Evolutionary conservation across 1,140 invertebrate species (phyloP).

Genomic region (Lordiphosa clarofinis): DNA sequence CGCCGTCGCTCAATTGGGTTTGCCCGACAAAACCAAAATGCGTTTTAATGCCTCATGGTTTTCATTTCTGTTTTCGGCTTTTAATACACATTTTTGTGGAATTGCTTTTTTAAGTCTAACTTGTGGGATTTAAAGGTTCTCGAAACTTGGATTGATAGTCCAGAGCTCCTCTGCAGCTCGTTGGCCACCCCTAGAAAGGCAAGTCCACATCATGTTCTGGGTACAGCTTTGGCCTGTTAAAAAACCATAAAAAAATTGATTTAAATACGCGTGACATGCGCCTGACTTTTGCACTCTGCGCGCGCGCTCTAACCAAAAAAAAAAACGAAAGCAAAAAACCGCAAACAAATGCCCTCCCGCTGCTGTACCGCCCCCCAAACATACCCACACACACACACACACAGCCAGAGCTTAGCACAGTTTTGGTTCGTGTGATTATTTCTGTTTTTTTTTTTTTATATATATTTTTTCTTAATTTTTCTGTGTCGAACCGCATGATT

Average conservation of each 20-base stretch:
- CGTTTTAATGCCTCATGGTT: no score
- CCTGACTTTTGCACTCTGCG: conserved; percentile 70
- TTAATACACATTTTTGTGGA: no score
- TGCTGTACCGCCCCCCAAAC: conserved; percentile 14
- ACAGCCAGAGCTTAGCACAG: conserved; percentile 46
- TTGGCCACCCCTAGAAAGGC: conserved; percentile 1
- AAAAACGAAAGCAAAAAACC: conserved; percentile 20
- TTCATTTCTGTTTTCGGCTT: no score
- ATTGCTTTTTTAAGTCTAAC: no score
- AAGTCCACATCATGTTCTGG: conserved; percentile 12
- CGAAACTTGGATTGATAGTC: no score
- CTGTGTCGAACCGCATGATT: conserved; percentile 58
- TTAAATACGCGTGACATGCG: conserved; percentile 76
- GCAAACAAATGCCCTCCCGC: conserved; percentile 13
- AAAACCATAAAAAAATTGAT: conserved; percentile 43
- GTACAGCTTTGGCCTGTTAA: not conserved
- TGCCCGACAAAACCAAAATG: conserved; percentile 49
- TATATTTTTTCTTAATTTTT: conserved; percentile 16
- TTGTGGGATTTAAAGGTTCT: no score
- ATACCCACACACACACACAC: no score
- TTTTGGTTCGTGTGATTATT: conserved; percentile 68
- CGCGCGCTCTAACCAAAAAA: no score
- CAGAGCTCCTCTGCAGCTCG: no score
- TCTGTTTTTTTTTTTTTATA: conserved; percentile 31
- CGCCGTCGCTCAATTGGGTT: conserved; percentile 60